Conservation (phyloP, 1,140 invertebrate species). For the Calycopis cecrops region DNA sequence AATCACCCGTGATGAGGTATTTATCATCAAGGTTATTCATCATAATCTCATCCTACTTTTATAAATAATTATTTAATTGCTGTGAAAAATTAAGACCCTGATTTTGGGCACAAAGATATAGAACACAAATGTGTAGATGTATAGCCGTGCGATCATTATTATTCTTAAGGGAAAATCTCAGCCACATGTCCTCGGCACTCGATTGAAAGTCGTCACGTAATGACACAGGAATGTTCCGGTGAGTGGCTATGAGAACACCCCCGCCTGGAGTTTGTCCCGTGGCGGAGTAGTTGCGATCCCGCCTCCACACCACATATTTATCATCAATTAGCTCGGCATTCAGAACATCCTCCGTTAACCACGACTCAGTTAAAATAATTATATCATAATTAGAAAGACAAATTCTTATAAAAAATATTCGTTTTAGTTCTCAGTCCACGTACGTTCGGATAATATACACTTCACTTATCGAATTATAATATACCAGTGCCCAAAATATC, state of each 20-base stretch:
- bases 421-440: not conserved
- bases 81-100: not conserved
- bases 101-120: not conserved
- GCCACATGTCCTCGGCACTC: not conserved
- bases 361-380: not conserved
- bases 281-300: not conserved
- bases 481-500: not conserved
- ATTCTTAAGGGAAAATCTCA: not conserved
- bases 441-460: not conserved
- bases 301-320: not conserved
- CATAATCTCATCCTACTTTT: not conserved
- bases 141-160: not conserved
- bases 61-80: not conserved
- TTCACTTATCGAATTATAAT: not conserved
- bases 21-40: not conserved
- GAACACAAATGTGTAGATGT: not conserved
- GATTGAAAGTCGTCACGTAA: not conserved
- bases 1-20: not conserved
- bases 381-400: not conserved
- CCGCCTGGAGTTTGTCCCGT: not conserved
- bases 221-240: not conserved
- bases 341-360: not conserved
- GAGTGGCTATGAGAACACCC: not conserved
- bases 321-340: not conserved
- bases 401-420: not conserved